A percentile compares a stretch with the other conserved stretches of the same genome.
These are phyloP conservation scores for Lathamus discolor DNA, from an alignment of 2,113 vertebrate species.

Conservation along the genomic window DNA sequence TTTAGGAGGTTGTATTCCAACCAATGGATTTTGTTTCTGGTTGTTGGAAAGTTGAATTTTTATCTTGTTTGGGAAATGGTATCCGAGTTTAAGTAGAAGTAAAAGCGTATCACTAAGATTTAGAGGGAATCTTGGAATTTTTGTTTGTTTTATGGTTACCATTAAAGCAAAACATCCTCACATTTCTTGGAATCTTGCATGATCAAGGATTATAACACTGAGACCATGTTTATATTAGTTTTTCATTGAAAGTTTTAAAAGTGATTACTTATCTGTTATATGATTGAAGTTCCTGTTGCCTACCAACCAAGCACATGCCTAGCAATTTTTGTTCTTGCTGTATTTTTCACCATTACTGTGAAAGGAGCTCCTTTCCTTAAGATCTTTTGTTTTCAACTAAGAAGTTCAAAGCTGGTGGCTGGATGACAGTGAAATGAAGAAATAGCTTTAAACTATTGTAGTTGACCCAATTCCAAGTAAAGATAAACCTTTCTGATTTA, in stretches of 20 bases:
- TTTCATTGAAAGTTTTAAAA: background rate
- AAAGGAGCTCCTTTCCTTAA: background rate
- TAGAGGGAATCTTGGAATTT: background rate
- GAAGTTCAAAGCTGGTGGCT: background rate
- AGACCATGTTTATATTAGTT: background rate
- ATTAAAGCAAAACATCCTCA: slow-evolving; percentile 1
- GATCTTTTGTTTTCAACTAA: background rate
- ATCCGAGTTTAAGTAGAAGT: slow-evolving; percentile 5
- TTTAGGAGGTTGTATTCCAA: background rate
- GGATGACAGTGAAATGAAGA: background rate
- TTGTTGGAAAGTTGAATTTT: slow-evolving; percentile 18
- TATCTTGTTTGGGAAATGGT: slow-evolving; percentile 10
- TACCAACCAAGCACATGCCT: background rate
- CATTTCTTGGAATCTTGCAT: slow-evolving; percentile 8
- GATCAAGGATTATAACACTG: slow-evolving; percentile 8
- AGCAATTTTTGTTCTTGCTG: background rate
- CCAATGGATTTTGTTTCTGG: background rate
- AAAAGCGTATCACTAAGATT: background rate
- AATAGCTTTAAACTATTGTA: slow-evolving; percentile 3
- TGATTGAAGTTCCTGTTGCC: background rate
- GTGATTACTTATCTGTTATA: background rate
- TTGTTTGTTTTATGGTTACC: slow-evolving; percentile 23
- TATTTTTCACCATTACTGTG: background rate
- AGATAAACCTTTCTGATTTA: slow-evolving; percentile 30
- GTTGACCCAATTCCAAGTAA: background rate